phyloP scores from a whole-genome alignment of 2,797 vertebrate species.

The Ctenosaura bakeri region DNA sequence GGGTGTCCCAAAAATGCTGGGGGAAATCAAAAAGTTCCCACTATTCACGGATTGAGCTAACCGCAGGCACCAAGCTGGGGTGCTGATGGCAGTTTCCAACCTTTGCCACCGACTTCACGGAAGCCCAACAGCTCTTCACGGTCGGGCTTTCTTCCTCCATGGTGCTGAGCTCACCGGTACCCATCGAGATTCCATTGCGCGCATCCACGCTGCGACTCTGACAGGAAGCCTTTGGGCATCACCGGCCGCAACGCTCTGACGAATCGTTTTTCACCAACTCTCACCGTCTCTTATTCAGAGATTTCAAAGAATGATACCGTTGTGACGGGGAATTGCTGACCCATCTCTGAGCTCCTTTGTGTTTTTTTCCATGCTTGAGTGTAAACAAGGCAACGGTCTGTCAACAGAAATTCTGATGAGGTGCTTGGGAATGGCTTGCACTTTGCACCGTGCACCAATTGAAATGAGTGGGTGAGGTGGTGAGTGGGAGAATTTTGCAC shows the following conservation, averaged over 20 bases:
- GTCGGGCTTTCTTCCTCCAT: slow-evolving; percentile 16
- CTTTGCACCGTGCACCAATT: neutral
- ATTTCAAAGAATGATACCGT: neutral
- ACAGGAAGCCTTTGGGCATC: neutral
- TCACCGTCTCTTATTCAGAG: neutral
- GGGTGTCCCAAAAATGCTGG: slow-evolving; percentile 42
- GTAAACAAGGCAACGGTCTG: slow-evolving; percentile 40
- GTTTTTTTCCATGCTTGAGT: slow-evolving; percentile 50
- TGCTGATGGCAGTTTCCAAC: slow-evolving; percentile 34
- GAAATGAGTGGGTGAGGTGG: no score
- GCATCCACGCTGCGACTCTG: slow-evolving; percentile 28
- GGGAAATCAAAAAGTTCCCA: slow-evolving; percentile 15
- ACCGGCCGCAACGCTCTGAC: fast-evolving
- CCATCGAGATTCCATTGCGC: fast-evolving
- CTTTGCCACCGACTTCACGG: neutral
- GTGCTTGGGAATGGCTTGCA: neutral
- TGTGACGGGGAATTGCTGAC: slow-evolving; percentile 34
- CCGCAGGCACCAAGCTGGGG: neutral
- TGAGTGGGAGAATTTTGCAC: neutral
- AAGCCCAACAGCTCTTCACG: neutral
- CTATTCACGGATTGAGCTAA: slow-evolving; percentile 22
- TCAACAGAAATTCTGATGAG: neutral
- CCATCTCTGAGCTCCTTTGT: slow-evolving; percentile 36
- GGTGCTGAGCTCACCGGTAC: neutral
- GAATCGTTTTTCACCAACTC: neutral